These are phyloP conservation scores for Drosophila parthenogenetica DNA, from an alignment of 2,888 invertebrate species.

Conservation along the genomic window DNA sequence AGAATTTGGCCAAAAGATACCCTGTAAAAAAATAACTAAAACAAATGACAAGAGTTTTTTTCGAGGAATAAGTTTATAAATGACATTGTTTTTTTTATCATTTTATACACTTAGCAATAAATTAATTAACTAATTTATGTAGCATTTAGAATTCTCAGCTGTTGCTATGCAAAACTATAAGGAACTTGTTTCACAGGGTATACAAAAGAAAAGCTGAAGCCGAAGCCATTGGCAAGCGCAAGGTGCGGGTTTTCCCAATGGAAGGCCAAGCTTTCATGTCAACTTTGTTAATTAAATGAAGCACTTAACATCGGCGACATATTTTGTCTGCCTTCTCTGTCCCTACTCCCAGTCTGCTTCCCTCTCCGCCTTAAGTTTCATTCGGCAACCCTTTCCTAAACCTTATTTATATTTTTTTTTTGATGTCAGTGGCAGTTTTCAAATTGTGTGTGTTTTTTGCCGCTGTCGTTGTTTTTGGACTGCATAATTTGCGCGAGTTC, in stretches of 20 bases:
- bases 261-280: conserved; percentile 68
- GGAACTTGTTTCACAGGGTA: conserved; percentile 5
- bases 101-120: too few species aligned
- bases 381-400: conserved; percentile 10
- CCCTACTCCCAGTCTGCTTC: not conserved
- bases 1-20: not conserved
- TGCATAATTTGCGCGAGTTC: conserved; percentile 66
- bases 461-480: conserved; percentile 14
- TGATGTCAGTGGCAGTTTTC: conserved; percentile 29
- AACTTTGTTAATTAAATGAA: conserved; percentile 81
- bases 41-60: too few species aligned
- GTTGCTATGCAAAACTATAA: not conserved
- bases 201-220: conserved; percentile 20
- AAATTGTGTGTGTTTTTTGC: conserved; percentile 22
- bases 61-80: too few species aligned
- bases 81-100: too few species aligned
- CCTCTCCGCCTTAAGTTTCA: too few species aligned
- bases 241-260: conserved; percentile 52
- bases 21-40: not conserved
- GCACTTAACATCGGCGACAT: conserved; percentile 77
- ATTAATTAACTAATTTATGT: too few species aligned
- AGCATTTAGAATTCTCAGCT: not conserved
- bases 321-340: conserved; percentile 44
- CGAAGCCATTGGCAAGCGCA: conserved; percentile 11
- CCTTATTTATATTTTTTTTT: conserved; percentile 13